Evolutionary conservation across 2,797 vertebrate species (phyloP).

Genomic region (Tolypeutes matacus): DNA sequence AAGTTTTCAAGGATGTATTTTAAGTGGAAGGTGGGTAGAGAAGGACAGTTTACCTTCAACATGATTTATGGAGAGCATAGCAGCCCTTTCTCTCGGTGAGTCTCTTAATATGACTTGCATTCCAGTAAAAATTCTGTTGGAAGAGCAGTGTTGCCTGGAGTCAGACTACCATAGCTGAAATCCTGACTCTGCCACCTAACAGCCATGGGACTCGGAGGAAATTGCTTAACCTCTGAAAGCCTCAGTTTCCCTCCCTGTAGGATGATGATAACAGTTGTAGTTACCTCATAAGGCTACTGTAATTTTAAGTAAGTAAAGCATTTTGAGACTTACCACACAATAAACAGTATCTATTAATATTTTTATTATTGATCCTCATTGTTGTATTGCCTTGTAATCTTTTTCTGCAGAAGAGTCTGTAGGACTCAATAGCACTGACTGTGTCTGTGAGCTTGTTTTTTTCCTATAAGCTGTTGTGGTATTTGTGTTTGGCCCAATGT

Average conservation of each 20-base stretch:
- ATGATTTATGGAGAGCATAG: too few relatives aligned
- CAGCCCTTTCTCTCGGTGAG: neutral
- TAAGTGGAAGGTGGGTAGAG: neutral
- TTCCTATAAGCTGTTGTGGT: neutral
- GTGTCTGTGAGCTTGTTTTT: neutral
- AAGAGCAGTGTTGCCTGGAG: too few relatives aligned
- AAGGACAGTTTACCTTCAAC: neutral
- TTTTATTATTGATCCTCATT: neutral
- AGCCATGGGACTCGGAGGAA: neutral
- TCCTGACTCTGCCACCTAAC: neutral
- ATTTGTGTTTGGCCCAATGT: slow-evolving; percentile 54
- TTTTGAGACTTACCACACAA: too few relatives aligned
- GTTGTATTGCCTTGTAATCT: slow-evolving; percentile 33
- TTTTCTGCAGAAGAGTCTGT: slow-evolving; percentile 22
- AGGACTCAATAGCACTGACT: slow-evolving; percentile 39
- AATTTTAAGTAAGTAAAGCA: neutral
- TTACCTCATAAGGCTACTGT: neutral
- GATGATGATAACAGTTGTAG: neutral
- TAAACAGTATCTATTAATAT: too few relatives aligned
- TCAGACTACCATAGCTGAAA: too few relatives aligned
- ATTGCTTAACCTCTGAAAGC: neutral
- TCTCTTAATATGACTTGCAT: neutral
- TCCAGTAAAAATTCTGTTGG: neutral
- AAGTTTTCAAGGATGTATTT: neutral
- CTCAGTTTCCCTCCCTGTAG: neutral